Evolutionary conservation across 2,888 invertebrate species (phyloP), one percentile per base, ranked within the genome.

Genomic region (Lycocerus yunnanus): DNA sequence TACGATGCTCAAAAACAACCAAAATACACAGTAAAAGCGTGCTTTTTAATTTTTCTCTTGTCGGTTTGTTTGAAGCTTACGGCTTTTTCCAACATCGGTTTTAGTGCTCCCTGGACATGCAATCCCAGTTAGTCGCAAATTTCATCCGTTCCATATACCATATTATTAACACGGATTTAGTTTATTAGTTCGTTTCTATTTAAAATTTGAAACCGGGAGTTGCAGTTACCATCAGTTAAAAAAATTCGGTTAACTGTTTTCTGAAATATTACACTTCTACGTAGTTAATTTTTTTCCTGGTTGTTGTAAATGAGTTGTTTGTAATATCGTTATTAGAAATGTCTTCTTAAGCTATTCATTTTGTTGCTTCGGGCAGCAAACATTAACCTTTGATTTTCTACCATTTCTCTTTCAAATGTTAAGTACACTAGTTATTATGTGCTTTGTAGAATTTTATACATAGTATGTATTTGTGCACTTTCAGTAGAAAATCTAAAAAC

Each of bases 11-110:
- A 69, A 77, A 77, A 75, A 78, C 73, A 78, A 75, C 75, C 74
- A 73, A 76, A 76, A 77, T 70, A 74, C 69, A 76, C 77, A 76
- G 66, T 73, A 72, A 78, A 63, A 75, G 74, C 70, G 66, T 59
- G 74, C 71, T 77, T 71, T 77, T 78, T 73, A 78, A 77, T 77
- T 77, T 78, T 77, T 78, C 72, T 72, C 66, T 68, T 59, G 69
- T 70, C 72, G 67, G 68, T 69, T 68, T 68, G 69, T 77, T 78
- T 77, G 77, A 78, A 65, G 71, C 72, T 72, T 18, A 69, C 75
- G 75, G 77, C 65, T 72, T 18, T 68, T 67, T 66, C 67, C 68
- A 67, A 72, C 72, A 72, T 72, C 66, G 67, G 67, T 72, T 72
- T 72, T 72, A 72, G 72, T 72, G 61, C 72, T 60, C 20, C 20